These are phyloP conservation scores for Erebia ligea DNA, from an alignment of 2,888 invertebrate genomes.

Conservation along the genomic window DNA sequence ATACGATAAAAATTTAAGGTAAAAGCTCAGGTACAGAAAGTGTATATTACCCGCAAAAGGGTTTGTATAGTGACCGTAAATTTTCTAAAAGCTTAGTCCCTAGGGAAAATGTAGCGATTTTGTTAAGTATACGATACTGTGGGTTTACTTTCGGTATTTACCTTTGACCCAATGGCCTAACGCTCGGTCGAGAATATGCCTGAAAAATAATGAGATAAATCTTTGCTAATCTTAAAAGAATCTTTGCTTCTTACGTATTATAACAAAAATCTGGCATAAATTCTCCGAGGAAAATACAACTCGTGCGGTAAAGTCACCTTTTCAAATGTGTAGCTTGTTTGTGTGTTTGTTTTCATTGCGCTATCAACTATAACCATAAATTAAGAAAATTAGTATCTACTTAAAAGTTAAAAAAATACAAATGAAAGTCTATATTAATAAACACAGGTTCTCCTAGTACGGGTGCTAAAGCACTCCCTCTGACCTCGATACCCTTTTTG, in stretches of 20 bases:
- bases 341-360: too few relatives aligned
- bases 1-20: neutral
- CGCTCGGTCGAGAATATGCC: neutral
- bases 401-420: too few relatives aligned
- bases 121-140: conserved; percentile 14
- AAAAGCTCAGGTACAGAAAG: conserved; percentile 13
- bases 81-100: conserved; percentile 3
- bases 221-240: neutral
- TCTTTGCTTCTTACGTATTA: neutral
- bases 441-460: too few relatives aligned
- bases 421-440: too few relatives aligned
- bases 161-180: neutral
- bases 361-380: too few relatives aligned
- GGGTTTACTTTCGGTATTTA: conserved; percentile 10
- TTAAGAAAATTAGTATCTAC: too few relatives aligned
- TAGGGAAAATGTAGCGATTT: neutral
- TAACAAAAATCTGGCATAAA: neutral
- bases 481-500: too few relatives aligned
- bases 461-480: too few relatives aligned
- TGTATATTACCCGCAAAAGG: conserved; percentile 14
- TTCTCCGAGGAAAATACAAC: neutral
- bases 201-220: neutral
- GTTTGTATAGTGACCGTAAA: conserved; percentile 11
- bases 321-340: neutral
- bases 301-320: neutral